Percentiles rank a stretch among this genome's conserved stretches.
Evolutionary conservation across 2,113 vertebrate species (phyloP).

Genomic region (Pandion haliaetus): DNA sequence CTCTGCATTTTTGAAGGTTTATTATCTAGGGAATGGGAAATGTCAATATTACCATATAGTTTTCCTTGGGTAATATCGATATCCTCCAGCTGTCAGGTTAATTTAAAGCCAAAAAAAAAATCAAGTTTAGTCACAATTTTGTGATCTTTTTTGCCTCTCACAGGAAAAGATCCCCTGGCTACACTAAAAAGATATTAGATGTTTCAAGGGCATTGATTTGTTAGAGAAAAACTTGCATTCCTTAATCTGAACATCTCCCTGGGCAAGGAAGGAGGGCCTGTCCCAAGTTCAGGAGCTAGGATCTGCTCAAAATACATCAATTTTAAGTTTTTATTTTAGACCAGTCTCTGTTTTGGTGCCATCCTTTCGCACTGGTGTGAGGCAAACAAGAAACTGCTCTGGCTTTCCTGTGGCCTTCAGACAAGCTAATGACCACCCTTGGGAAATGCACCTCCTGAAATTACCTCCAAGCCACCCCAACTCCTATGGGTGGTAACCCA

Average conservation of each 20-base stretch:
- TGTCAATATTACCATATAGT: neutral
- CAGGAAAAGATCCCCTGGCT: neutral
- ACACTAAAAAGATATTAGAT: neutral
- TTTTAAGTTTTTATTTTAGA: neutral
- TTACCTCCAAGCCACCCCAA: neutral
- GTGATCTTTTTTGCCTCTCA: neutral
- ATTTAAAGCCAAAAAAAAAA: neutral
- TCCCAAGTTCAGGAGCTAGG: neutral
- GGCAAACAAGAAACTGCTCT: neutral
- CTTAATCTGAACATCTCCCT: neutral
- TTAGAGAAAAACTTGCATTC: neutral
- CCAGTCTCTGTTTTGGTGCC: rapidly evolving
- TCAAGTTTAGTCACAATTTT: neutral
- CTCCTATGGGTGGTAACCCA: neutral
- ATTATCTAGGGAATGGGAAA: neutral
- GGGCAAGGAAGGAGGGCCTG: neutral
- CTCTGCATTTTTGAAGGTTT: neutral
- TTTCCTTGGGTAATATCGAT: neutral
- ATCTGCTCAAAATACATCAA: neutral
- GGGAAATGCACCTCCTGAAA: neutral
- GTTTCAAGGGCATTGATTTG: neutral
- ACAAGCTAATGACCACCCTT: neutral
- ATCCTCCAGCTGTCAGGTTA: neutral
- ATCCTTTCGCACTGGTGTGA: neutral
- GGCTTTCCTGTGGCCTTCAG: neutral